Evolutionary conservation across 2,113 vertebrate genomes (phyloP), one percentile per base, ranked within the genome.

Genomic region (Mungos mungo): DNA sequence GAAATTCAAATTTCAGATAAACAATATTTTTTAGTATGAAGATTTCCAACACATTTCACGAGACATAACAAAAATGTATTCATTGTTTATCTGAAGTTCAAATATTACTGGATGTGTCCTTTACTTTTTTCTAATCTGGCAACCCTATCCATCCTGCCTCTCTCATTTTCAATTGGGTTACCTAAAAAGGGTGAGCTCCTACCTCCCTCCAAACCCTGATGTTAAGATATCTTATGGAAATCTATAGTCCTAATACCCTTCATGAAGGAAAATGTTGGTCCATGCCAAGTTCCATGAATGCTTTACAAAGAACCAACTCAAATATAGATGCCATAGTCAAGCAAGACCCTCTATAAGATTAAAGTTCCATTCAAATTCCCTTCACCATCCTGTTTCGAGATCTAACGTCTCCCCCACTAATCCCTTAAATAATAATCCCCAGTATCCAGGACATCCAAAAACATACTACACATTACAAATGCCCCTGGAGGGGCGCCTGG

Each of bases 1-100:
- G 16, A 93, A 90, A 69, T 63, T 92, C 27, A 54, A 57, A 87
- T 95, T 88, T 97, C 63, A 76, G 7, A 92, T 65, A 90, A 92
- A 63, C 15, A 87, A 57, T 60, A 84, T n/a, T 33, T 80, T 71
- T 87, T 68, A 88, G 11, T 19, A 41, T 89, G 57, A 41, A 9
- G 63, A 81, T 91, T n/a, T 52, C 21, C 21, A 63, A 93, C 38
- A 54, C 72, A 97, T 68, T 95, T 82, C 27, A 87, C 60, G 35
- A 94, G 11, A 47, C 38, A 77, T 35, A 83, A 11, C 54, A 88
- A 97, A 91, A 83, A n/a, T 2, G 31, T 54, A 76, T 38, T 57
- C 21, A 52, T 38, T 50, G 23, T 71, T 93, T 35, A 79, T 81
- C 65, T 93, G 16, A 95, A 89, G 65, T 72, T 79, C 35, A 77